phyloP scores from a whole-genome alignment of 2,888 invertebrate genomes.

The Eupithecia dodoneata region DNA sequence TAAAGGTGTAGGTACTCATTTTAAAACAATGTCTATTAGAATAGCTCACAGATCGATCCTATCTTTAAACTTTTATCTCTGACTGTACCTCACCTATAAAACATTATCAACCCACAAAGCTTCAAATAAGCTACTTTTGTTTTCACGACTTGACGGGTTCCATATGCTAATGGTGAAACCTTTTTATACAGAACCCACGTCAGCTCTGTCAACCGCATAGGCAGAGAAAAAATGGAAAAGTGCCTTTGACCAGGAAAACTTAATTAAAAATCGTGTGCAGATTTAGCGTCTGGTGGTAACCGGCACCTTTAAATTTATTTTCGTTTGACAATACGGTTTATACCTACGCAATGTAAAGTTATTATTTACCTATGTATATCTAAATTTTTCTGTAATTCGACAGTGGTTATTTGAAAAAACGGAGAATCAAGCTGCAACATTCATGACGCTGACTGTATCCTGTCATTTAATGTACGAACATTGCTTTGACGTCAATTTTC shows the following conservation, averaged over 20 bases:
- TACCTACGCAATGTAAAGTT: not conserved
- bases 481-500: not conserved
- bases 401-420: no score
- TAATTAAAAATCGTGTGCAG: slow-evolving; percentile 24
- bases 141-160: slow-evolving; percentile 32
- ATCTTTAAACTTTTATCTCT: not conserved
- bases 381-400: no score
- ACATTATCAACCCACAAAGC: slow-evolving; percentile 29
- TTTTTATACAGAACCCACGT: slow-evolving; percentile 42
- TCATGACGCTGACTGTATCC: not conserved
- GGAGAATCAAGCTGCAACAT: not conserved
- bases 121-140: slow-evolving; percentile 33
- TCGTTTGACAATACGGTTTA: not conserved
- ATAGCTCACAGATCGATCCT: not conserved
- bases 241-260: slow-evolving; percentile 34
- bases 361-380: no score
- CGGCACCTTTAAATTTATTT: not conserved
- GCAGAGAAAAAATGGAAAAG: slow-evolving; percentile 36
- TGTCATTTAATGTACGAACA: not conserved
- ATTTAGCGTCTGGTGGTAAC: not conserved
- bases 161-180: slow-evolving; percentile 39
- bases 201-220: slow-evolving; percentile 42
- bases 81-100: slow-evolving; percentile 10
- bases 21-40: not conserved
- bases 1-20: not conserved